phyloP scores from a whole-genome alignment of 2,888 invertebrate genomes.

The Scrobipalpa atriplicella region DNA sequence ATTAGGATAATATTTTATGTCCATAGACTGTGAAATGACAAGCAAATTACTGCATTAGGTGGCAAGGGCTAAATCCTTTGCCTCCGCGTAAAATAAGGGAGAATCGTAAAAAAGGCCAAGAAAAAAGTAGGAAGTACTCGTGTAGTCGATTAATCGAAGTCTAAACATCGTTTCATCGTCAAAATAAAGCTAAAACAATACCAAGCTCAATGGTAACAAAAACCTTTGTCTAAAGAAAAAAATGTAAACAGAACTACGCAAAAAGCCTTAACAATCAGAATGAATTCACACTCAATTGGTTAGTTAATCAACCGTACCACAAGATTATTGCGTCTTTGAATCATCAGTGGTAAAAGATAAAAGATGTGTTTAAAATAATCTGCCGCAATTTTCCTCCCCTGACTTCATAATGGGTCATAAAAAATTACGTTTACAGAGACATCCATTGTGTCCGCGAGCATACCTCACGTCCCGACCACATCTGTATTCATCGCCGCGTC shows the following conservation, averaged over 20 bases:
- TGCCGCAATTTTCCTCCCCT: conserved; percentile 14
- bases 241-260: conserved; percentile 4
- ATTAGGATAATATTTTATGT: no score
- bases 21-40: no score
- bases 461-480: conserved; percentile 24
- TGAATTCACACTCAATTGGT: conserved; percentile 22
- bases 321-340: conserved; percentile 18
- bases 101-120: no score
- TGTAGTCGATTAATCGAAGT: no score
- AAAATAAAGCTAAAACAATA: conserved; percentile 8
- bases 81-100: no score
- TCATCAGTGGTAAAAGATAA: conserved; percentile 12
- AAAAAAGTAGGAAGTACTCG: no score
- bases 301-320: conserved; percentile 12
- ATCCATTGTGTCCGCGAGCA: conserved; percentile 27
- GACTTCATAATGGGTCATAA: conserved; percentile 22
- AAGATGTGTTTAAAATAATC: conserved; percentile 20
- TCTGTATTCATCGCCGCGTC: conserved; percentile 28
- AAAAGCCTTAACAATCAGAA: conserved; percentile 17
- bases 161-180: background rate
- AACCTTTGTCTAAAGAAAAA: conserved; percentile 12
- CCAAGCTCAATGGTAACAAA: conserved; percentile 8
- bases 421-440: conserved; percentile 17
- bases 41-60: no score
- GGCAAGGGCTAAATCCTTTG: no score